Evolutionary conservation across 2,888 invertebrate genomes (phyloP).

Genomic region (Megastigmus dorsalis): DNA sequence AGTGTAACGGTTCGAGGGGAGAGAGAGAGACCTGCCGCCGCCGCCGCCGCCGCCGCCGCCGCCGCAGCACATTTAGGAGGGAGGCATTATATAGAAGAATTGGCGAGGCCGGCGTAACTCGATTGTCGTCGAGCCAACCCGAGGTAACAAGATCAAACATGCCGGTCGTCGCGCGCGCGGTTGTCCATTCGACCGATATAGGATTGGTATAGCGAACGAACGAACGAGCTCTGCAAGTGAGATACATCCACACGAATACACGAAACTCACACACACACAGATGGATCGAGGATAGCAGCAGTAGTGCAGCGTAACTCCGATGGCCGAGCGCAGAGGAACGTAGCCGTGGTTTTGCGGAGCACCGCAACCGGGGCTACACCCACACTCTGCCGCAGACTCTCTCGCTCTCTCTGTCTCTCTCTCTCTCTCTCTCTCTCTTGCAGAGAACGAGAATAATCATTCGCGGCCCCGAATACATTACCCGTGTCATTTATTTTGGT

Average conservation of each 20-base stretch:
- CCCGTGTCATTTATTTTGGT: slow-evolving; percentile 70
- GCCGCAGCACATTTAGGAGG: too few species aligned
- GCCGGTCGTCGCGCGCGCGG: slow-evolving; percentile 33
- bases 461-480: slow-evolving; percentile 71
- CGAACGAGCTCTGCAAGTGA: not conserved
- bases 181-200: slow-evolving; percentile 41
- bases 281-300: slow-evolving; percentile 42
- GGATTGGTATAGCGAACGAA: slow-evolving; percentile 52
- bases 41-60: too few species aligned
- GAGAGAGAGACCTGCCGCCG: too few species aligned
- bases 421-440: slow-evolving; percentile 57
- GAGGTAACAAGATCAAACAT: slow-evolving; percentile 67
- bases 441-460: slow-evolving; percentile 72
- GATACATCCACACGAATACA: too few species aligned
- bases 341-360: slow-evolving; percentile 65
- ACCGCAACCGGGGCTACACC: slow-evolving; percentile 62
- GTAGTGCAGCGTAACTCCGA: slow-evolving; percentile 67
- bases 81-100: slow-evolving; percentile 48
- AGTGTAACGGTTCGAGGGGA: too few species aligned
- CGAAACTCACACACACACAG: too few species aligned
- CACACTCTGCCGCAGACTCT: slow-evolving; percentile 56
- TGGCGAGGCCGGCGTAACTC: slow-evolving; percentile 50
- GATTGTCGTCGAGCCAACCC: slow-evolving; percentile 58
- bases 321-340: too few species aligned
- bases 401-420: slow-evolving; percentile 57